Evolutionary conservation across 2,797 vertebrate genomes (phyloP).

Genomic region (Crocodylus rhombifer): DNA sequence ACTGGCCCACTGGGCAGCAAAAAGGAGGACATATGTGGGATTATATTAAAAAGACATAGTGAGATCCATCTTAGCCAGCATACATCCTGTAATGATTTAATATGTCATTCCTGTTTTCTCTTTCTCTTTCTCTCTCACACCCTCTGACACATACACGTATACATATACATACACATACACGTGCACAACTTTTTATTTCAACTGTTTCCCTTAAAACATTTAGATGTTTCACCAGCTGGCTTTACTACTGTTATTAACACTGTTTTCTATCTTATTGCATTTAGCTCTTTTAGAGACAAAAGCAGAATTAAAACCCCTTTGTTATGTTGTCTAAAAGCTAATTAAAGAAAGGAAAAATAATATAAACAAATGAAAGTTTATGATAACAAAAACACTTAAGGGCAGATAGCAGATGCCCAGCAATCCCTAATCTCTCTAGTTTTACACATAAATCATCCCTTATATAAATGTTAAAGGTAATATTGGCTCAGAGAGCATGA

Average conservation of each 20-base stretch:
- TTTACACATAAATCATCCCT: constrained; percentile 35
- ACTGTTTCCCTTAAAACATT: constrained; percentile 2
- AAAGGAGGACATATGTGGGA: too few species aligned
- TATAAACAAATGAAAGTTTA: constrained; percentile 6
- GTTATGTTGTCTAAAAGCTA: constrained; percentile 34
- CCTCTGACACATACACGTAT: background rate
- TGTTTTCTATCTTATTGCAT: background rate
- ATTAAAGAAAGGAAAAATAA: constrained; percentile 48
- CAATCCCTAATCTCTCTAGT: constrained; percentile 23
- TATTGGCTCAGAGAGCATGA: constrained; percentile 54
- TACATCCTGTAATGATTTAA: constrained; percentile 7
- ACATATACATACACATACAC: background rate
- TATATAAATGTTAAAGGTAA: constrained; percentile 67
- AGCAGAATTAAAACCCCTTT: constrained; percentile 10
- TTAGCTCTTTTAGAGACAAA: constrained; percentile 37
- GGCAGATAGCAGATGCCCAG: constrained; percentile 13
- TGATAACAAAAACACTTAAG: background rate
- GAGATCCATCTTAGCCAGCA: background rate
- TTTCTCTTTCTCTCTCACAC: background rate
- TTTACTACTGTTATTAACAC: constrained; percentile 16
- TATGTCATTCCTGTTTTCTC: constrained; percentile 1
- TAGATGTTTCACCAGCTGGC: background rate
- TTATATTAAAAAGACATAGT: background rate
- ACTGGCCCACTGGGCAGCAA: too few species aligned
- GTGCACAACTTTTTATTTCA: background rate